Evolutionary conservation across 1,140 invertebrate genomes (phyloP).

Genomic region (Lordiphosa mommai): DNA sequence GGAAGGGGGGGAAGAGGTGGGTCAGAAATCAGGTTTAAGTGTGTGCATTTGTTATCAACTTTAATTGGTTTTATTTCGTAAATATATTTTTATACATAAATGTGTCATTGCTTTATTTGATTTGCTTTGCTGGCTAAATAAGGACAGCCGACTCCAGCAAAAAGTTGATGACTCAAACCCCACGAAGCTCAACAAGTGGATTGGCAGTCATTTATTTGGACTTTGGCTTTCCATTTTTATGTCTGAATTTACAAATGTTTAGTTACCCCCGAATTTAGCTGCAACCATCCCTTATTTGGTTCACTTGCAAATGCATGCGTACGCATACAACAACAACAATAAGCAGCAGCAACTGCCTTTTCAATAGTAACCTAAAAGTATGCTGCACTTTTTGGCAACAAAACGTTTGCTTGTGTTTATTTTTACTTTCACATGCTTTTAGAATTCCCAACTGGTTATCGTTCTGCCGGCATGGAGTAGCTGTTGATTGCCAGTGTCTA

Average conservation of each 20-base stretch:
- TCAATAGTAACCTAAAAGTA: conserved; percentile 42
- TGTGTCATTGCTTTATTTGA: no score
- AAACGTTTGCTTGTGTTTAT: conserved; percentile 8
- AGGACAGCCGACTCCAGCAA: not conserved
- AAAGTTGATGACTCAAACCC: not conserved
- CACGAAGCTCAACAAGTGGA: not conserved
- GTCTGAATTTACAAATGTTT: not conserved
- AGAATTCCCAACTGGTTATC: conserved; percentile 58
- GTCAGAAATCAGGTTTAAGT: no score
- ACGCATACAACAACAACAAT: conserved; percentile 4
- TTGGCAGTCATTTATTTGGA: no score
- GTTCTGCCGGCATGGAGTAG: conserved; percentile 16
- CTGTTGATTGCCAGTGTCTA: fast-evolving
- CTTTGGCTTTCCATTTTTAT: not conserved
- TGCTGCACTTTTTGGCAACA: conserved; percentile 19
- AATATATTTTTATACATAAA: no score
- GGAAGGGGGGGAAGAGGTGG: no score
- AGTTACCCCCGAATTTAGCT: not conserved
- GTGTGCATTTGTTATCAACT: not conserved
- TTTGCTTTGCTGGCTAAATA: not conserved
- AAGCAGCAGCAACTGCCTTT: not conserved
- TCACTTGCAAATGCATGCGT: conserved; percentile 8
- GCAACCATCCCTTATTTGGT: conserved; percentile 3
- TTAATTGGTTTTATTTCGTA: not conserved
- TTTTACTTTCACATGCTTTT: conserved; percentile 22